A percentile compares a stretch with the other conserved stretches of the same genome.
Conservation (phyloP, 1,140 invertebrate genomes). For the Ephestia elutella region DNA sequence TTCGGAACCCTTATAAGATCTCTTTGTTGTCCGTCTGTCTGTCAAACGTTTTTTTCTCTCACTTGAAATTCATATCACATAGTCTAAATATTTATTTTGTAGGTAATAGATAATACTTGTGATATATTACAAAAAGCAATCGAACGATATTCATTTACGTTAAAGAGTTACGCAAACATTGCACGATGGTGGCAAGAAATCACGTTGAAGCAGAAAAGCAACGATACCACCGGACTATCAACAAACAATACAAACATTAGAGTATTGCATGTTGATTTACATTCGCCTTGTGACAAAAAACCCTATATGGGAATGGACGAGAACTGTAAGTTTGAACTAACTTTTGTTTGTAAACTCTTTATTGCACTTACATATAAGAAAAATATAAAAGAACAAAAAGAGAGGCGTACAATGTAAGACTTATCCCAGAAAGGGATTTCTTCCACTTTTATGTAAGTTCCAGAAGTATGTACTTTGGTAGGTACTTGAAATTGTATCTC, state of each 20-base stretch:
- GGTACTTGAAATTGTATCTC: no score
- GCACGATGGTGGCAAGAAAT: constrained; percentile 5
- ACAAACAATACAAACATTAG: no score
- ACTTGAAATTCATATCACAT: neutral
- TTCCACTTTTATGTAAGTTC: no score
- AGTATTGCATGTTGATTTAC: constrained; percentile 75
- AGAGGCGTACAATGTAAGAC: no score
- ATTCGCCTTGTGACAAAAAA: constrained; percentile 72
- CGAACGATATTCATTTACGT: constrained; percentile 39
- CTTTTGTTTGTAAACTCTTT: no score
- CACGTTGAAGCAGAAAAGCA: neutral
- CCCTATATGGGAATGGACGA: constrained; percentile 83
- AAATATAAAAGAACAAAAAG: neutral
- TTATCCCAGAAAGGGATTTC: no score
- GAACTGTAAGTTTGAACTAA: constrained; percentile 75
- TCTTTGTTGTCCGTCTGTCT: no score
- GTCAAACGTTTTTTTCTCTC: neutral
- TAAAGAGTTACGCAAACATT: constrained; percentile 21
- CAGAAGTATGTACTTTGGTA: no score
- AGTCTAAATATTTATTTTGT: no score
- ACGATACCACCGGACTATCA: constrained; percentile 13
- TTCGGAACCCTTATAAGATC: no score
- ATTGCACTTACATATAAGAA: no score
- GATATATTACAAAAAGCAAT: constrained; percentile 46
- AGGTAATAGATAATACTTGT: constrained; percentile 43